These are phyloP conservation scores for Hassar affinis DNA, from an alignment of 2,113 vertebrate species.

Conservation along the genomic window DNA sequence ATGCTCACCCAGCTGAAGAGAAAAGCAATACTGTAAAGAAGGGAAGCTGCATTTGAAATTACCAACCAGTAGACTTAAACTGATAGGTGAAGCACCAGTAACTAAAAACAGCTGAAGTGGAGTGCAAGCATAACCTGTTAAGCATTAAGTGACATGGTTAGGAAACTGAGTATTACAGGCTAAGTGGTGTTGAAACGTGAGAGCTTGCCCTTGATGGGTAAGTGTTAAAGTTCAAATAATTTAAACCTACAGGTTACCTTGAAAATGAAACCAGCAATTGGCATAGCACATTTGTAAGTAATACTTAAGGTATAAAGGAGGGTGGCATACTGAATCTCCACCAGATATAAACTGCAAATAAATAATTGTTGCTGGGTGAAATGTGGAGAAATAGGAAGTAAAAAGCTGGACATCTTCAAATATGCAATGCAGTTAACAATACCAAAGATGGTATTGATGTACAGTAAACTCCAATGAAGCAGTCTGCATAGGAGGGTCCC, in stretches of 20 bases:
- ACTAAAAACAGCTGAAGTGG: not conserved
- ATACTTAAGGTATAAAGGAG: not conserved
- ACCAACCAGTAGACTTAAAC: not conserved
- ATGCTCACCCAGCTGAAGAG: not conserved
- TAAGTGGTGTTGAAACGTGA: slow-evolving; percentile 35
- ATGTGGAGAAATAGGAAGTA: not conserved
- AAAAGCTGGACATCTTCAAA: not conserved
- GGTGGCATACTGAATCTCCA: not conserved
- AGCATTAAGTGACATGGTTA: not conserved
- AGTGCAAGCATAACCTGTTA: not conserved
- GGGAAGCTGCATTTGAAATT: not conserved
- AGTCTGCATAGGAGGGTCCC: no score
- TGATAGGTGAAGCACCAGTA: not conserved
- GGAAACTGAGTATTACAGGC: slow-evolving; percentile 17
- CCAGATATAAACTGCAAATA: not conserved
- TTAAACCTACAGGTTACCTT: not conserved
- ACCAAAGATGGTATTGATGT: not conserved
- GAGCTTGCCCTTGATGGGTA: slow-evolving; percentile 4
- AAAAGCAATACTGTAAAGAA: not conserved
- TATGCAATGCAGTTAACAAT: not conserved
- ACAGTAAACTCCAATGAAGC: no score
- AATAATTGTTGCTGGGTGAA: not conserved
- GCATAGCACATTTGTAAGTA: not conserved
- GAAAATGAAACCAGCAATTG: slow-evolving; percentile 13
- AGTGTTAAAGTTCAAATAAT: slow-evolving; percentile 26